These are phyloP conservation scores for Pithys albifrons DNA, from an alignment of 2,113 vertebrate species.

Conservation along the genomic window DNA sequence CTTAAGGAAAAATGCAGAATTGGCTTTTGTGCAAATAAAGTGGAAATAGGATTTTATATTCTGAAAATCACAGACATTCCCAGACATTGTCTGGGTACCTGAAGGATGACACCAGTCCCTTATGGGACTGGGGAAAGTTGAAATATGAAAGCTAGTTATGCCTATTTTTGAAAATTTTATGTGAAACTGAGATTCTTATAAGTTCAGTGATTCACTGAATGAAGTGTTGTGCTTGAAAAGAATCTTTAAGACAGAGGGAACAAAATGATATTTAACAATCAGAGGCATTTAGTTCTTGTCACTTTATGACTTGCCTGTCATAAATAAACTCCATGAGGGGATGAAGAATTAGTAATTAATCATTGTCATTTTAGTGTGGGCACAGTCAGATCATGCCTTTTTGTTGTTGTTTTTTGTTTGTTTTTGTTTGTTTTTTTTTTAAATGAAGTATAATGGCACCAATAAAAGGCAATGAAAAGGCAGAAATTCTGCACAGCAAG, in stretches of 20 bases:
- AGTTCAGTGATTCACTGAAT: neutral
- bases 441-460: neutral
- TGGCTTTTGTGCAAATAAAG: neutral
- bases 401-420: too few relatives aligned
- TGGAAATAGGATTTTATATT: neutral
- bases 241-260: neutral
- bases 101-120: neutral
- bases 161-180: neutral
- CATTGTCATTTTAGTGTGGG: neutral
- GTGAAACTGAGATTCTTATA: neutral
- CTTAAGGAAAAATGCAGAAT: neutral
- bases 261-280: slow-evolving; percentile 15
- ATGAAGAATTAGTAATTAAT: neutral
- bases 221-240: neutral
- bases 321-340: neutral
- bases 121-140: neutral
- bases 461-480: neutral
- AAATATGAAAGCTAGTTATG: neutral
- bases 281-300: neutral
- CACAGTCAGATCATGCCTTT: neutral
- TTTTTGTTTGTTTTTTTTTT: too few relatives aligned
- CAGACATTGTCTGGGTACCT: neutral
- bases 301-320: neutral
- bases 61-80: neutral
- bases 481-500: neutral